A percentile compares a stretch with the other conserved stretches of the same genome.
These are phyloP conservation scores for Premnoplex brunnescens DNA, from an alignment of 2,797 vertebrate species.

Conservation along the genomic window DNA sequence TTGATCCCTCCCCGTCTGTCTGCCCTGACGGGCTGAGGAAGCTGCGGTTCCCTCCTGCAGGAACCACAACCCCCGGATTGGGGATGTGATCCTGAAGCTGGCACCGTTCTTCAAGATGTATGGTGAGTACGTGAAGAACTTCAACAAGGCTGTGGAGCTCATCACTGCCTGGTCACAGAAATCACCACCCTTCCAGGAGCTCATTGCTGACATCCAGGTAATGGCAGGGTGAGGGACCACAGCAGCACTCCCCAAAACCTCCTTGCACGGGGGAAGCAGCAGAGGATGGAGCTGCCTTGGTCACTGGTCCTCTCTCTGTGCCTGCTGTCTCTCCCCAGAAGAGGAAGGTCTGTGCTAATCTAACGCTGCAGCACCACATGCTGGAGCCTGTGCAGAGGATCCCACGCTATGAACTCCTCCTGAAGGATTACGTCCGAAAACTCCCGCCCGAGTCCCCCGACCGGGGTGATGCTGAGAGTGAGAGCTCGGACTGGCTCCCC, in stretches of 20 bases:
- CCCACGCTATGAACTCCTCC: constrained; percentile 88
- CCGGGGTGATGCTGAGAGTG: constrained; percentile 76
- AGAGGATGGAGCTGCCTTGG: not conserved
- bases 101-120: constrained; percentile 93
- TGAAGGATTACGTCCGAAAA: constrained; percentile 85
- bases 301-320: not conserved
- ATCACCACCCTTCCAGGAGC: constrained; percentile 80
- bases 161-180: constrained; percentile 85
- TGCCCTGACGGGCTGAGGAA: not conserved
- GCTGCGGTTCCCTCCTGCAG: constrained; percentile 58
- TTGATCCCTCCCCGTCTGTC: not conserved
- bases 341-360: constrained; percentile 79
- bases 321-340: constrained; percentile 21
- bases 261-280: not conserved
- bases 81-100: constrained; percentile 85
- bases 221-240: accelerated
- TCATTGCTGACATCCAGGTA: constrained; percentile 85
- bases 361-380: constrained; percentile 79
- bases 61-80: constrained; percentile 80
- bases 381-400: constrained; percentile 85
- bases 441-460: constrained; percentile 79
- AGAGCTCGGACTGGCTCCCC: not conserved
- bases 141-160: constrained; percentile 85
- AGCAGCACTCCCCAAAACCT: not conserved
- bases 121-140: constrained; percentile 86